phyloP scores from a whole-genome alignment of 1,140 invertebrate species.

The Procambarus clarkii region DNA sequence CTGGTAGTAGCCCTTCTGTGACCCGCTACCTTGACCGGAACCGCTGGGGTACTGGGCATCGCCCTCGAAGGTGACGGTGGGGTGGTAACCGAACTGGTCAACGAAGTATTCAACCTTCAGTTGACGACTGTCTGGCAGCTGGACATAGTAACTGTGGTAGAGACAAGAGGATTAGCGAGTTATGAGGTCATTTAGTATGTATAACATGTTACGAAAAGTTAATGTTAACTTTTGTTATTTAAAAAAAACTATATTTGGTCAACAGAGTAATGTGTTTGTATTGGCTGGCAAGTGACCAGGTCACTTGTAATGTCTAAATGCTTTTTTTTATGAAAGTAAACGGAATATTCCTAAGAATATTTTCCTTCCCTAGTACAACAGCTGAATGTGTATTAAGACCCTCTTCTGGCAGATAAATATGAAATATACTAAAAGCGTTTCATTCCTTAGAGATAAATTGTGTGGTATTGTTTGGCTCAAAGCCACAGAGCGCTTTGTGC shows the following conservation, averaged over 20 bases:
- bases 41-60: conserved; percentile 2
- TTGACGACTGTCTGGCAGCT: conserved; percentile 20
- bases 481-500: too few species aligned
- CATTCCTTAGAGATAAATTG: too few species aligned
- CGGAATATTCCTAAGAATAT: too few species aligned
- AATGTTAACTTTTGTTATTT: not conserved
- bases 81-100: conserved; percentile 25
- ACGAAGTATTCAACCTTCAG: conserved; percentile 17
- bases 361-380: too few species aligned
- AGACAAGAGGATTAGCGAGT: not conserved
- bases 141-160: conserved; percentile 18
- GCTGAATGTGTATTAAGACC: too few species aligned
- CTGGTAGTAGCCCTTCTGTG: not conserved
- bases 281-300: too few species aligned
- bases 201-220: too few species aligned
- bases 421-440: too few species aligned
- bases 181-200: not conserved
- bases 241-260: not conserved
- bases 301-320: too few species aligned
- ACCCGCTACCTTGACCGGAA: not conserved
- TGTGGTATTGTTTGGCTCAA: too few species aligned
- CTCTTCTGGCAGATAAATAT: too few species aligned
- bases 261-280: not conserved
- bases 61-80: conserved; percentile 35
- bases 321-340: too few species aligned